A percentile compares a stretch with the other conserved stretches of the same genome.
phyloP scores from a whole-genome alignment of 2,797 vertebrate genomes.

The Balearica regulorum region DNA sequence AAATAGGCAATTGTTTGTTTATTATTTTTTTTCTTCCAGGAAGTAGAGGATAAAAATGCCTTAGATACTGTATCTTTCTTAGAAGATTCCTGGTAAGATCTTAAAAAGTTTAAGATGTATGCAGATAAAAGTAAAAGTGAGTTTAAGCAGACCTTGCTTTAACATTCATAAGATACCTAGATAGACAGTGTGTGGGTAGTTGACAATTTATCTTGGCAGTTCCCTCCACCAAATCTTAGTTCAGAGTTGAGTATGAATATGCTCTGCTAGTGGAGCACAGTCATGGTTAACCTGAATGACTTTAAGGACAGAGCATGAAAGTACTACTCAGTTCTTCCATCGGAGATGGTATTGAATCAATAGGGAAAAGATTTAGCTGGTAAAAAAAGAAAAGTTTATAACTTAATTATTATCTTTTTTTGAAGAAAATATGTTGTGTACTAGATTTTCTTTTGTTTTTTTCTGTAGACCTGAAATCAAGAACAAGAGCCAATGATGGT shows the following conservation, averaged over 20 bases:
- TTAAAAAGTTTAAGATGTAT: background rate
- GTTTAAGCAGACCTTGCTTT: background rate
- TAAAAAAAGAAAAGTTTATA: background rate
- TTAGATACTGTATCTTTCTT: background rate
- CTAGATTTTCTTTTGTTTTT: background rate
- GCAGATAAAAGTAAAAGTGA: background rate
- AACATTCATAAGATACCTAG: background rate
- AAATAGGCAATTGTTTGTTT: background rate
- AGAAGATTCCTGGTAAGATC: background rate
- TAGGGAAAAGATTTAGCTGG: background rate
- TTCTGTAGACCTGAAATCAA: background rate
- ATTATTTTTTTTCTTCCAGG: background rate
- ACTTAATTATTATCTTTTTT: background rate
- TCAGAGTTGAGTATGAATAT: background rate
- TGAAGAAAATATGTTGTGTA: background rate
- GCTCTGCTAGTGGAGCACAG: slow-evolving; percentile 65
- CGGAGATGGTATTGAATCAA: background rate
- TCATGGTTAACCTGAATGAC: slow-evolving; percentile 67
- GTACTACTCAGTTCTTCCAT: background rate
- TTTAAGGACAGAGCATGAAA: background rate
- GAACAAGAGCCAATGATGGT: background rate
- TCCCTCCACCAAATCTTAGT: background rate
- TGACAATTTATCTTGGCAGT: background rate
- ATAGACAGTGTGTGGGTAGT: background rate
- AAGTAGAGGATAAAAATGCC: background rate